These are phyloP conservation scores for Muscicapa striata DNA, from an alignment of 2,797 vertebrate species.

Conservation along the genomic window DNA sequence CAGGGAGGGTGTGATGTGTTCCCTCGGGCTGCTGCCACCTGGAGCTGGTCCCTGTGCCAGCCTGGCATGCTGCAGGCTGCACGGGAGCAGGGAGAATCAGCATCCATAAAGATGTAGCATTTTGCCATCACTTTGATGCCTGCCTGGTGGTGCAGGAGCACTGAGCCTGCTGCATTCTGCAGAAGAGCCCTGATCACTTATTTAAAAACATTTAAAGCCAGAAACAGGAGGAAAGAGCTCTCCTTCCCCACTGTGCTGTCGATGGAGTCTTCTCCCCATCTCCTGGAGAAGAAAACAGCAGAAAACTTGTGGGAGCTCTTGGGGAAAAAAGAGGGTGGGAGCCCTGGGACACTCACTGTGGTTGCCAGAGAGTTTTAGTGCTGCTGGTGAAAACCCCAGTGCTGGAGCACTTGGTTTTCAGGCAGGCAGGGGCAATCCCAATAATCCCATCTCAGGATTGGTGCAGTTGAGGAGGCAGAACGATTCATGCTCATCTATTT, in stretches of 20 bases:
- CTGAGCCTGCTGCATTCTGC: rapidly evolving
- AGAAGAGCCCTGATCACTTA: neutral
- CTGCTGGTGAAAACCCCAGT: neutral
- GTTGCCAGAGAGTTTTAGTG: neutral
- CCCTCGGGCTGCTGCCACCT: neutral
- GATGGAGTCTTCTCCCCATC: rapidly evolving
- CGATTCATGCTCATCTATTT: neutral
- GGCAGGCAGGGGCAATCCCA: neutral
- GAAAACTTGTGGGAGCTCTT: neutral
- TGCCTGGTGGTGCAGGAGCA: rapidly evolving
- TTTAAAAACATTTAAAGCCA: neutral
- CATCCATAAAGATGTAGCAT: rapidly evolving
- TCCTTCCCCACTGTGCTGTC: neutral
- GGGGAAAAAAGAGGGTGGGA: neutral
- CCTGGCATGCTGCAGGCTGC: rapidly evolving
- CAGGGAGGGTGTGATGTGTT: rapidly evolving
- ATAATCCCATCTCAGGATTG: neutral
- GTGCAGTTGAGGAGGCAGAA: neutral
- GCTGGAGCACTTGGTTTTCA: neutral
- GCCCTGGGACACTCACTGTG: rapidly evolving
- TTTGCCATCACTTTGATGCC: neutral
- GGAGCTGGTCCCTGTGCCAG: neutral
- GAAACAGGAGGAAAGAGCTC: neutral
- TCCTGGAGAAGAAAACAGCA: neutral
- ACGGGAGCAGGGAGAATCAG: neutral